Percentiles rank a stretch among this genome's conserved stretches.
These are phyloP conservation scores for Euplexia lucipara DNA, from an alignment of 2,888 invertebrate species.

Conservation along the genomic window DNA sequence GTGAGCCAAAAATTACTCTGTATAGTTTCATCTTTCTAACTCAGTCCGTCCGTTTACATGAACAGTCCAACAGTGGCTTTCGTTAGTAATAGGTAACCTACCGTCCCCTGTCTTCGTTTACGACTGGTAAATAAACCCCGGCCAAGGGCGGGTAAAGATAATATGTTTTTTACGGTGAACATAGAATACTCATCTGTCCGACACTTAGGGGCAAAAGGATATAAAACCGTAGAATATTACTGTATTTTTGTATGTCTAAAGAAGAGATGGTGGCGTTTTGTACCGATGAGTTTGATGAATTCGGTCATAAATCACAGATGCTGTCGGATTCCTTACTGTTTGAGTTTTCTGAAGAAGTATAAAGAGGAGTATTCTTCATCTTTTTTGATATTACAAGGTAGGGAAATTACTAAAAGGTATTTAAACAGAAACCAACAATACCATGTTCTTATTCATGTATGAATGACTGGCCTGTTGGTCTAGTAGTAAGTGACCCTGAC, in stretches of 20 bases:
- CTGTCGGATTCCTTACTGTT: neutral
- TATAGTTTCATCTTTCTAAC: too few species aligned
- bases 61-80: conserved; percentile 9
- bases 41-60: neutral
- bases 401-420: too few species aligned
- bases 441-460: too few species aligned
- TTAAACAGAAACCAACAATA: too few species aligned
- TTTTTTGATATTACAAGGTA: neutral
- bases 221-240: conserved; percentile 51
- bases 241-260: conserved; percentile 21
- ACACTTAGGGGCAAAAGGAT: conserved; percentile 60
- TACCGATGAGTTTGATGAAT: conserved; percentile 27
- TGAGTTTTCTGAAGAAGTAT: neutral
- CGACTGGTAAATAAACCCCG: conserved; percentile 86
- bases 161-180: conserved; percentile 83
- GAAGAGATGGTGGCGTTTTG: conserved; percentile 6
- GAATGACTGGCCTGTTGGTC: too few species aligned
- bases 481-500: too few species aligned
- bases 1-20: too few species aligned
- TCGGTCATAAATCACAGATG: conserved; percentile 58
- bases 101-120: conserved; percentile 78
- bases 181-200: conserved; percentile 77
- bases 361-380: neutral
- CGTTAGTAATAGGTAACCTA: conserved; percentile 73
- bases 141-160: conserved; percentile 72